Percentiles rank a stretch among this genome's conserved stretches.
These are phyloP conservation scores for Neogobius melanostomus DNA, from an alignment of 2,113 vertebrate genomes.

Conservation along the genomic window DNA sequence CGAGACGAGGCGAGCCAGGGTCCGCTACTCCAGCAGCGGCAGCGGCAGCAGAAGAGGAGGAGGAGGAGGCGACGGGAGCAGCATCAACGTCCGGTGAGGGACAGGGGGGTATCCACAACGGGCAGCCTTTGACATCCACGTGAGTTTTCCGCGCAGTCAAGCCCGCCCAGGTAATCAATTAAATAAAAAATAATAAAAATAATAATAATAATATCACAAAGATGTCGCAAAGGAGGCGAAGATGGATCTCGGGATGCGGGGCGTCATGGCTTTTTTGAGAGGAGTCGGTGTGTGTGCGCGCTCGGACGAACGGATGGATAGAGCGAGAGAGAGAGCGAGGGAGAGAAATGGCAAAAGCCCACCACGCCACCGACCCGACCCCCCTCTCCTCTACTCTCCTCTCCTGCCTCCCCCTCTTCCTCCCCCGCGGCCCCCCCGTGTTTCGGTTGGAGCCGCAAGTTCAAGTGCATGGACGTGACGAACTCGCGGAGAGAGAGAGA, in stretches of 20 bases:
- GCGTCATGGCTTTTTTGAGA: conserved; percentile 94
- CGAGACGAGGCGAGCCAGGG: conserved; percentile 90
- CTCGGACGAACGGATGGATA: conserved; percentile 73
- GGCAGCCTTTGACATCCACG: conserved; percentile 97
- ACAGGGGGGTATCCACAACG: conserved; percentile 93
- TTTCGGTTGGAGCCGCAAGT: conserved; percentile 88
- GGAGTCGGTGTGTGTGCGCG: conserved; percentile 60
- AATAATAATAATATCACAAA: conserved; percentile 89
- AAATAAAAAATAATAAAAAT: conserved; percentile 62
- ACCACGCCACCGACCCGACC: conserved; percentile 68
- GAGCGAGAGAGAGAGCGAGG: conserved; percentile 77
- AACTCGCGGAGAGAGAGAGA: conserved; percentile 99
- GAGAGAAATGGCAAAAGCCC: conserved; percentile 97
- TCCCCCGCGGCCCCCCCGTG: conserved; percentile 81
- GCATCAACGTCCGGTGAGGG: conserved; percentile 90
- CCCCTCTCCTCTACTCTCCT: not conserved
- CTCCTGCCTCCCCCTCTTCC: conserved; percentile 76
- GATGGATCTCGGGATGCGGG: conserved; percentile 96
- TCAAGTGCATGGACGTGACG: conserved; percentile 99
- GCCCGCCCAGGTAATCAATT: conserved; percentile 84
- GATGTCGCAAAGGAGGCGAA: conserved; percentile 93
- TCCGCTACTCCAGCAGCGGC: conserved; percentile 88
- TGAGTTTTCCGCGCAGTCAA: not conserved
- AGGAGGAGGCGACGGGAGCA: conserved; percentile 91
- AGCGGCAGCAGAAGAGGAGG: conserved; percentile 87